A percentile compares a stretch with the other conserved stretches of the same genome.
Conservation (phyloP, 2,888 invertebrate genomes). For the Sphaerophoria taeniata region DNA sequence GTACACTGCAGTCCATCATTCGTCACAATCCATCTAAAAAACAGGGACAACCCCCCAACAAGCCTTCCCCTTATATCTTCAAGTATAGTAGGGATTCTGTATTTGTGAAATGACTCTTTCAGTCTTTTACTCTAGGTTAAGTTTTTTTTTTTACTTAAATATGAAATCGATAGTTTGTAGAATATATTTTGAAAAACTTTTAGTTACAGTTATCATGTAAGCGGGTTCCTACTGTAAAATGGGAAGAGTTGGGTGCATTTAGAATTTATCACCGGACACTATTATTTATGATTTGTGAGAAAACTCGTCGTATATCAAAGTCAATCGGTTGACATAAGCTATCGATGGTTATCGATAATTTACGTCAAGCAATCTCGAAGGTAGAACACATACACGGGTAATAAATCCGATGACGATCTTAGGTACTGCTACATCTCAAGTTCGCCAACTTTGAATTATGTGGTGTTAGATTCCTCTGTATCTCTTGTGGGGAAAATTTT, state of each 20-base stretch:
- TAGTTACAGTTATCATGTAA: too few species aligned
- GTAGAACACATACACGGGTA: constrained; percentile 79
- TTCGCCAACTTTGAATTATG: too few species aligned
- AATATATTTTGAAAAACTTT: too few species aligned
- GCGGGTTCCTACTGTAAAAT: constrained; percentile 21
- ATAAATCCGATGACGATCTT: constrained; percentile 81
- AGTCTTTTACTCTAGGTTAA: too few species aligned
- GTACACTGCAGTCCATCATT: constrained; percentile 75
- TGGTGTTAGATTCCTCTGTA: too few species aligned
- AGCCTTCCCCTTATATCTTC: constrained; percentile 74
- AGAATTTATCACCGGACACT: constrained; percentile 82
- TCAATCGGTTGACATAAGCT: constrained; percentile 80
- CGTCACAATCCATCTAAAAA: constrained; percentile 78
- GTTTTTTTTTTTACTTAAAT: too few species aligned
- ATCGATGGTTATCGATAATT: constrained; percentile 77
- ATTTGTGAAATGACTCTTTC: too few species aligned
- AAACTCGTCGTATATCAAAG: constrained; percentile 58
- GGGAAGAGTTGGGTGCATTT: constrained; percentile 78
- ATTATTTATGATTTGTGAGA: constrained; percentile 79
- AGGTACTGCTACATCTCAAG: constrained; percentile 15
- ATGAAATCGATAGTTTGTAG: too few species aligned
- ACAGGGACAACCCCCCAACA: constrained; percentile 77
- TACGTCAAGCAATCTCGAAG: constrained; percentile 68
- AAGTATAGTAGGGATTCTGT: too few species aligned
- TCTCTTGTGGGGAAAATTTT: too few species aligned